Conservation (phyloP, 2,888 invertebrate species). For the Empis stercorea region DNA sequence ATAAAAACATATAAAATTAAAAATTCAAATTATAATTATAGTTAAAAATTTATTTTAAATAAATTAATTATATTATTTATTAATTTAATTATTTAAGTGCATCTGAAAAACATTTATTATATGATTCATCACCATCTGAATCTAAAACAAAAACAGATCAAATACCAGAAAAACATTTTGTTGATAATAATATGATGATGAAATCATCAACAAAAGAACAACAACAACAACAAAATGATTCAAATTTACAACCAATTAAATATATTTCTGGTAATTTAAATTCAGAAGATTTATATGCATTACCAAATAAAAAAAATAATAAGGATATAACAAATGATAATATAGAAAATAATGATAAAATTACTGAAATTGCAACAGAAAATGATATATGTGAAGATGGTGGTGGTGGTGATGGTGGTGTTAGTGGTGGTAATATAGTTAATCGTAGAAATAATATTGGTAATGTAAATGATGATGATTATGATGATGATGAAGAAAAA, state of each 20-base stretch:
- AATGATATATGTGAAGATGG: conserved; percentile 1
- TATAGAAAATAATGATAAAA: conserved; percentile 8
- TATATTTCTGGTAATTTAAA: conserved; percentile 19
- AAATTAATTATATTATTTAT: too few relatives aligned
- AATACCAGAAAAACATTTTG: conserved; percentile 15
- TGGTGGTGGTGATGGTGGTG: conserved; percentile 7
- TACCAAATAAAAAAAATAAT: conserved; percentile 16
- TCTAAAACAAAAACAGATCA: conserved; percentile 20
- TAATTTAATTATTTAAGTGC: conserved; percentile 11
- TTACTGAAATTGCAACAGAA: conserved; percentile 13
- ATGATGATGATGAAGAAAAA: conserved; percentile 25
- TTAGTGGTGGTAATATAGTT: conserved; percentile 8
- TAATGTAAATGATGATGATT: conserved; percentile 18
- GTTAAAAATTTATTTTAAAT: too few relatives aligned
- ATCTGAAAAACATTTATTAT: conserved; percentile 18
- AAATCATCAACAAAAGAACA: conserved; percentile 4
- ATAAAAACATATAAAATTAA: too few relatives aligned
- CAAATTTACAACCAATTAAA: conserved; percentile 13
- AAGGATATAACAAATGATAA: background rate
- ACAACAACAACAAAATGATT: conserved; percentile 4
- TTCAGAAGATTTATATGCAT: conserved; percentile 18
- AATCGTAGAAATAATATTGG: background rate
- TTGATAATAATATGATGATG: conserved; percentile 7
- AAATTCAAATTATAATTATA: too few relatives aligned
- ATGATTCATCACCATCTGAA: conserved; percentile 18